Conservation (phyloP, 2,113 vertebrate species). For the Morphnarchus princeps region DNA sequence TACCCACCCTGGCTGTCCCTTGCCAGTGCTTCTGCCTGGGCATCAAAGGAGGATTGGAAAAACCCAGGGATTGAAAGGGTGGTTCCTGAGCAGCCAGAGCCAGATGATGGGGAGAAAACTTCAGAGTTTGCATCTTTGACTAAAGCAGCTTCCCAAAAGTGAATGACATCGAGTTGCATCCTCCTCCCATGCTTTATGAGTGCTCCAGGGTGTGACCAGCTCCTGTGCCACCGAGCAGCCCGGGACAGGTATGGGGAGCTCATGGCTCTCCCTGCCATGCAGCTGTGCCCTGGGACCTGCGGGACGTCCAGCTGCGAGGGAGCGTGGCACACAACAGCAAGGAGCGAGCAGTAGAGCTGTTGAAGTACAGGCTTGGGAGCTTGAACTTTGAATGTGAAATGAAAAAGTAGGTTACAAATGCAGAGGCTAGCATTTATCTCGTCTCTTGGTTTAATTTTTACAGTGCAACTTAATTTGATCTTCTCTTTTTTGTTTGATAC, state of each 20-base stretch:
- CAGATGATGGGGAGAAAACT: background rate
- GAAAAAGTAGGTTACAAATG: background rate
- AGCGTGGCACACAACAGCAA: background rate
- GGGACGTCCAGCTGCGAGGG: background rate
- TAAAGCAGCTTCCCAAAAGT: background rate
- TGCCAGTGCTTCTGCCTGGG: background rate
- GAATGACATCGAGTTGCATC: background rate
- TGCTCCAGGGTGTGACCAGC: background rate
- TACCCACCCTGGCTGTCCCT: background rate
- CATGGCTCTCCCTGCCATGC: rapidly evolving
- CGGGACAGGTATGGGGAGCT: rapidly evolving
- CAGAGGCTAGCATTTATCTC: background rate
- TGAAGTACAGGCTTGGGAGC: background rate
- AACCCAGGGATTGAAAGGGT: background rate
- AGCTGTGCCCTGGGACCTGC: background rate
- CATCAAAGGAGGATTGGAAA: background rate
- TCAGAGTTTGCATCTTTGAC: background rate
- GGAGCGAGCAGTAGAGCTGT: background rate
- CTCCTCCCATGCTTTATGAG: background rate
- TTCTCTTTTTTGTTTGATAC: background rate
- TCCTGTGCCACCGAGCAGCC: background rate
- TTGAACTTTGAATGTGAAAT: background rate
- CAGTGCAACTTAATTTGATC: background rate
- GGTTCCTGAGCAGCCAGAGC: background rate
- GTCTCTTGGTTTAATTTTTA: background rate